Evolutionary conservation across 2,888 invertebrate genomes (phyloP), one percentile per base, ranked within the genome.

Genomic region (Noctua pronuba): DNA sequence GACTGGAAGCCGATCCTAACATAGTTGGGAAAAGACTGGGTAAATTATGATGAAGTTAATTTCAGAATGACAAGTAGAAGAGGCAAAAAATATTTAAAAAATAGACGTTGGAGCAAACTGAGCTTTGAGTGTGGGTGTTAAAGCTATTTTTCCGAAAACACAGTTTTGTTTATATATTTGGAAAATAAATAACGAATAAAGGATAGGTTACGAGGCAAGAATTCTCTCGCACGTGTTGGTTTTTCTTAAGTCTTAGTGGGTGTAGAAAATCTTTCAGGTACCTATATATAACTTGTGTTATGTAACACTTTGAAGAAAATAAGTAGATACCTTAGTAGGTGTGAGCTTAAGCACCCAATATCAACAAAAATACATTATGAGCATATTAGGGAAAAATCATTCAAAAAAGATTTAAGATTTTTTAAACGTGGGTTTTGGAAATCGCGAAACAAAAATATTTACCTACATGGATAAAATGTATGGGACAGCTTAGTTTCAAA

Each of bases 121-220:
- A 65, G n/a, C n/a, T n/a, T n/a, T 16, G 0, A n/a, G n/a, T 18
- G n/a, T 41, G n/a, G n/a, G 65, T 65, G n/a, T 65, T 41, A 41
- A 38, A n/a, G 16, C 16, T 7, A 8, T 16, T n/a, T 65, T 41
- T 65, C 8, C 18, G 4, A 41, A 65, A 64, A 41, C 8, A n/a
- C 28, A 5, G 4, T 1, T 31, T 31, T 21, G 31, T 31, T 35
- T 31, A 21, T 0, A 10, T 62, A 21, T 62, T 31, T 21, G 21
- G 10, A 62, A 60, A 31, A 60, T 8, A 62, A 38, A 41, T 64
- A 2, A n/a, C n/a, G 18, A 82, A 74, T 38, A 1, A 72, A 66
- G 66, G 11, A 10, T 7, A 41, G 24, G 7, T 65, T n/a, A n/a
- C 11, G 24, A 31, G 18, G 3, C 24, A 31, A 24, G 24, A 72